Conservation (phyloP, 2,797 vertebrate species). For the Melanotaenia trifasciata region DNA sequence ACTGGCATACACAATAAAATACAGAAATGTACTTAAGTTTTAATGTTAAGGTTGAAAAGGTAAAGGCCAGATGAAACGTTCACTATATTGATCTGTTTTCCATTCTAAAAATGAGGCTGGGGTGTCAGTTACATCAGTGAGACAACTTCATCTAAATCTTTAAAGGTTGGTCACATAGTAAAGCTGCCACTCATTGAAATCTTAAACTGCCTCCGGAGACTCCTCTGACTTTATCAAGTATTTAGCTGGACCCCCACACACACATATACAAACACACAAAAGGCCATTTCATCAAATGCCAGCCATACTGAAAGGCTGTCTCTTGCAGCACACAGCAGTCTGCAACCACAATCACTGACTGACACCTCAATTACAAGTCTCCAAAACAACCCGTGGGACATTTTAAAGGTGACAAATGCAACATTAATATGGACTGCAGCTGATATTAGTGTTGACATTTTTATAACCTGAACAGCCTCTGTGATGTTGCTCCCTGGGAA, state of each 20-base stretch:
- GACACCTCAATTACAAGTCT: conserved; percentile 62
- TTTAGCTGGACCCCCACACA: conserved; percentile 48
- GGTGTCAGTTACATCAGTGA: conserved; percentile 32
- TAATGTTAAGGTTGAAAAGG: conserved; percentile 6
- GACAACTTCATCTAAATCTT: conserved; percentile 58
- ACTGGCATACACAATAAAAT: not conserved
- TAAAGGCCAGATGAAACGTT: conserved; percentile 10
- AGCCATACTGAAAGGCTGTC: conserved; percentile 65
- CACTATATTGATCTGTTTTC: not conserved
- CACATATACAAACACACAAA: conserved; percentile 61
- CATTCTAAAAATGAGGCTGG: conserved; percentile 26
- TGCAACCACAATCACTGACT: conserved; percentile 64
- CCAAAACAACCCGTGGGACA: conserved; percentile 42
- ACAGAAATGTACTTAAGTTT: not conserved
- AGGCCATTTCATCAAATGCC: conserved; percentile 74
- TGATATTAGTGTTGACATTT: conserved; percentile 49
- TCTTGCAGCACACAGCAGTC: conserved; percentile 50
- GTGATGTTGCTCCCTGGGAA: conserved; percentile 17
- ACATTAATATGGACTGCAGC: conserved; percentile 46
- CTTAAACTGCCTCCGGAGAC: conserved; percentile 55
- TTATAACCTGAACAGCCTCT: conserved; percentile 25
- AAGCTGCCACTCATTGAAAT: conserved; percentile 62
- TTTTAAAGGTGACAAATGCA: conserved; percentile 60
- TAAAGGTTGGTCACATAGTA: conserved; percentile 48
- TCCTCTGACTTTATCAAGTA: conserved; percentile 67